These are phyloP conservation scores for Pandemis corylana DNA, from an alignment of 2,888 invertebrate genomes.

Conservation along the genomic window DNA sequence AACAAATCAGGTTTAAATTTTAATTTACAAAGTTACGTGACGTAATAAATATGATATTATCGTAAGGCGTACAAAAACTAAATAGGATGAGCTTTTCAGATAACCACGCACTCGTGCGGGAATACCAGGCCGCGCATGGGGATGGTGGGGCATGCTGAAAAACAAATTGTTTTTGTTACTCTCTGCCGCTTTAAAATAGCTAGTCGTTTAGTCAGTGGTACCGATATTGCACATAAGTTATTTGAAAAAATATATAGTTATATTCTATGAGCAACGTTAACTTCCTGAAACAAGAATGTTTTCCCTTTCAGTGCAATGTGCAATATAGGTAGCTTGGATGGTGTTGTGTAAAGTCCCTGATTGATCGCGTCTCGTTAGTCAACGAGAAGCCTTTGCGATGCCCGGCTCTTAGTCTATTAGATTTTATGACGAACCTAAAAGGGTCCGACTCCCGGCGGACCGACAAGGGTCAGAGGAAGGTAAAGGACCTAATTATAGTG, in stretches of 20 bases:
- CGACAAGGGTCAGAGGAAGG: not conserved
- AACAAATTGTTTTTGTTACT: constrained; percentile 48
- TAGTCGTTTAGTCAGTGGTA: not conserved
- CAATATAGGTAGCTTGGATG: not conserved
- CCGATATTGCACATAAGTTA: too few relatives aligned
- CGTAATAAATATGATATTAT: constrained; percentile 1
- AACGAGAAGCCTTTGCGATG: not conserved
- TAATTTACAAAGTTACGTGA: not conserved
- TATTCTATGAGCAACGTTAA: not conserved
- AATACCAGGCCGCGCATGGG: constrained; percentile 78
- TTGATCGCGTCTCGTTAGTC: not conserved
- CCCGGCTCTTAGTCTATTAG: not conserved
- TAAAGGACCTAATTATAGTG: constrained; percentile 3
- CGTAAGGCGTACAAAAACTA: not conserved
- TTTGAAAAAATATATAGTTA: not conserved
- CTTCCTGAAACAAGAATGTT: not conserved
- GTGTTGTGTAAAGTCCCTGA: not conserved
- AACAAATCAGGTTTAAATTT: not conserved
- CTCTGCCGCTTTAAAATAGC: not conserved
- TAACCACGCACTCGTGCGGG: constrained; percentile 89
- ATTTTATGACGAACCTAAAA: constrained; percentile 8
- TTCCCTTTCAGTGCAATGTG: not conserved
- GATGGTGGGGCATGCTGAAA: constrained; percentile 87
- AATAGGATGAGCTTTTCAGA: constrained; percentile 70
- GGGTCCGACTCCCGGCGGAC: not conserved